A percentile compares a stretch with the other conserved stretches of the same genome.
Conservation (phyloP, 1,140 invertebrate species). For the Macrostomum lignano region DNA sequence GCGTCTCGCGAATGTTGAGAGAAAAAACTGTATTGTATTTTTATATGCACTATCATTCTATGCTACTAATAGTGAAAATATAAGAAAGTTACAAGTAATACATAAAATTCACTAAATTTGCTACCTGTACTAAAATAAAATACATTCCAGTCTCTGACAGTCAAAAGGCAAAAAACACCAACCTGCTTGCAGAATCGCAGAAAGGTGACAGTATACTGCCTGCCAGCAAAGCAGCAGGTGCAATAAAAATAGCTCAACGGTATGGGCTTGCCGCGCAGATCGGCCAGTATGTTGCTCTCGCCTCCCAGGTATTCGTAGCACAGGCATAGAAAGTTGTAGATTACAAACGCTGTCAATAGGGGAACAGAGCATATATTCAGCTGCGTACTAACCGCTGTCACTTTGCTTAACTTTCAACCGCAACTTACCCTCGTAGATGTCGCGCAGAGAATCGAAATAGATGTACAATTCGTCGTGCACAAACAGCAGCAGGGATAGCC, state of each 20-base stretch:
- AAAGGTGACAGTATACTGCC: constrained; percentile 93
- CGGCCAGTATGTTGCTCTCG: constrained; percentile 95
- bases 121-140: no score
- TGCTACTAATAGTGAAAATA: no score
- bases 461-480: constrained; percentile 89
- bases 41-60: no score
- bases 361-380: no score
- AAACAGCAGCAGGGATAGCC: constrained; percentile 87
- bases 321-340: constrained; percentile 92
- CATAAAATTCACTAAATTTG: no score
- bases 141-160: no score
- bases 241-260: constrained; percentile 60
- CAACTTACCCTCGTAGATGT: constrained; percentile 76
- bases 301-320: constrained; percentile 91
- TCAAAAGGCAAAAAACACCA: constrained; percentile 6
- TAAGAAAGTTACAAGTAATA: no score
- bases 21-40: no score
- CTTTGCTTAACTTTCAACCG: neutral
- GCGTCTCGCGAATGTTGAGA: no score
- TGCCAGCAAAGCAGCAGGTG: constrained; percentile 75
- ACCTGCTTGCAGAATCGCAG: constrained; percentile 87
- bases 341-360: constrained; percentile 68
- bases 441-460: constrained; percentile 89
- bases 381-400: no score
- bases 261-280: constrained; percentile 85